These are phyloP conservation scores for Paracanthobrama guichenoti DNA, from an alignment of 2,113 vertebrate genomes.

Conservation along the genomic window DNA sequence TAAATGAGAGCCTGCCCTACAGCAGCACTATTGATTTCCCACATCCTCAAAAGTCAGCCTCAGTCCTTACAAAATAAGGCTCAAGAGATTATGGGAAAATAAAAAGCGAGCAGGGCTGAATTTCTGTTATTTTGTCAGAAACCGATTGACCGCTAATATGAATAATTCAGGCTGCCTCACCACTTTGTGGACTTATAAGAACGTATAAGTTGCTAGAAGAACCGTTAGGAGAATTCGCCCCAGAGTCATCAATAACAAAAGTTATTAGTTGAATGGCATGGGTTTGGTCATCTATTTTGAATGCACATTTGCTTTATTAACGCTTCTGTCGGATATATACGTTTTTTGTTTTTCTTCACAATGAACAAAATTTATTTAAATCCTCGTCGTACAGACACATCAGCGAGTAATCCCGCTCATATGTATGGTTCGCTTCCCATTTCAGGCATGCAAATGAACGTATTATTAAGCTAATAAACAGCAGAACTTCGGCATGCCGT, in stretches of 20 bases:
- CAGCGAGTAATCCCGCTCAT: constrained; percentile 66
- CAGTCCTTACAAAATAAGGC: constrained; percentile 23
- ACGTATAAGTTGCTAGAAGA: too few relatives aligned
- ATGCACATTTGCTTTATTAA: constrained; percentile 73
- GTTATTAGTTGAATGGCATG: background rate
- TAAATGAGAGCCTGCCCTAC: constrained; percentile 59
- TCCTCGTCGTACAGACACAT: constrained; percentile 63
- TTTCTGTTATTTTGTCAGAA: constrained; percentile 21
- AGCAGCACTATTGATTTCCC: constrained; percentile 64
- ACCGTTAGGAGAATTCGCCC: background rate
- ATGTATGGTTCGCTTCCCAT: constrained; percentile 60
- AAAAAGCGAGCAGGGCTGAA: background rate
- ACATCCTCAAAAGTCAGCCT: constrained; percentile 60
- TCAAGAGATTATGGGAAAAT: constrained; percentile 18
- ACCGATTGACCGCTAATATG: constrained; percentile 29
- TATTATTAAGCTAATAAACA: constrained; percentile 59
- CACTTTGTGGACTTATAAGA: constrained; percentile 1
- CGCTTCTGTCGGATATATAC: background rate
- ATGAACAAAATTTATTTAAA: constrained; percentile 73
- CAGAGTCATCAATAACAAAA: too few relatives aligned
- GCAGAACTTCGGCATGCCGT: constrained; percentile 59
- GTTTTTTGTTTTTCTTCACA: constrained; percentile 59
- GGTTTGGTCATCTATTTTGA: constrained; percentile 42
- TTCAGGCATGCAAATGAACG: constrained; percentile 63
- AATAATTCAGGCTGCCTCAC: background rate